A percentile compares a stretch with the other conserved stretches of the same genome.
phyloP scores from a whole-genome alignment of 2,797 vertebrate genomes.

The Labroides dimidiatus region DNA sequence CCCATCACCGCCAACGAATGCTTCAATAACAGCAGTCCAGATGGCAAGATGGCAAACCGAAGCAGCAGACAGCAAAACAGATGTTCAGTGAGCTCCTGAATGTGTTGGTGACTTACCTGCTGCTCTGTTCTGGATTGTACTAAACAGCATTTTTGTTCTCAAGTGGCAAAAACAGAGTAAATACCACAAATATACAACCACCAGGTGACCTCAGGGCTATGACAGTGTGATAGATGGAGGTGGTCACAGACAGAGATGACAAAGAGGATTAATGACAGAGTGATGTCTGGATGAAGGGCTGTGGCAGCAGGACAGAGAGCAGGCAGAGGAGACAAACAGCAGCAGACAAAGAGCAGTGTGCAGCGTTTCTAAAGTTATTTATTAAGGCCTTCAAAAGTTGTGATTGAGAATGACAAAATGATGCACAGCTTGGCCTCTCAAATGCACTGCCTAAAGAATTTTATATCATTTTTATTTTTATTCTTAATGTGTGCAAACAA shows the following conservation, averaged over 20 bases:
- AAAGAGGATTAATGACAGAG: constrained; percentile 33
- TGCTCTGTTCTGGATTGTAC: constrained; percentile 30
- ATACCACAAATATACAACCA: constrained; percentile 11
- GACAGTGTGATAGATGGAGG: constrained; percentile 30
- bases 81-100: constrained; percentile 43
- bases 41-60: constrained; percentile 53
- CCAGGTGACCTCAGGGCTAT: constrained; percentile 16
- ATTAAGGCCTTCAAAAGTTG: neutral
- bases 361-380: constrained; percentile 4
- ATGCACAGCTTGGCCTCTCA: too few relatives aligned
- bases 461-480: too few relatives aligned
- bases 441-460: too few relatives aligned
- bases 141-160: neutral
- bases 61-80: constrained; percentile 48
- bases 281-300: constrained; percentile 15
- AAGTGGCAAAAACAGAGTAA: constrained; percentile 13
- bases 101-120: constrained; percentile 59
- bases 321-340: constrained; percentile 23
- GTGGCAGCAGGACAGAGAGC: constrained; percentile 6
- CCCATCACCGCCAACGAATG: constrained; percentile 26
- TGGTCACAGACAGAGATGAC: constrained; percentile 32
- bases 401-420: neutral
- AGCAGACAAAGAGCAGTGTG: constrained; percentile 57
- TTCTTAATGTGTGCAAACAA: neutral
- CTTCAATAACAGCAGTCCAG: constrained; percentile 36